Base-by-base conservation (phyloP, 2,797 vertebrate species). In the Chelon labrosus region DNA sequence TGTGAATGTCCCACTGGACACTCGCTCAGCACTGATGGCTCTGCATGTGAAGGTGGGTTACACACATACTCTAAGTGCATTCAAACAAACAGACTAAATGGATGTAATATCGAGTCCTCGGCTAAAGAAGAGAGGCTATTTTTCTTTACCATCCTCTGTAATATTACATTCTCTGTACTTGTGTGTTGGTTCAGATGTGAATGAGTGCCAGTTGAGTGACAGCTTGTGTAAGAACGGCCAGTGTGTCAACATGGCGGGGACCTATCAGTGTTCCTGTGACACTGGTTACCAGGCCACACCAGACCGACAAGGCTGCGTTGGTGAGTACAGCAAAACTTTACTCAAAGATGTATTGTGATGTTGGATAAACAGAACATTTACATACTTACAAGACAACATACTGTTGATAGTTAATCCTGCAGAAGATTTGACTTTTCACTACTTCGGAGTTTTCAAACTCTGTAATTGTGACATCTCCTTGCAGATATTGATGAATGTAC, bases 401-500 rank as follows among this genome's bases (percentile, higher is more conserved):
- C 8, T 41, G 17, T 11, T 27, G 11, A 47, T 14, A 22, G 22
- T 22, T 22, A 22, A 22, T 22, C 16, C 42, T n/a, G 8, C 19
- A 3, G 46, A 17, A 22, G 6, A 25, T 42, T 39, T 56, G 16
- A 12, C 41, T 5, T 42, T 5, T 3, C 5, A 10, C 4, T 12
- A 11, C 13, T 11, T 38, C 37, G 2, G 37, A 7, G 37, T 39
- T 39, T 39, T 12, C 11, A 2, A 39, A 10, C 38, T 44, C 19
- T 39, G 5, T 55, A 16, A 44, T 5, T 19, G 13, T 41, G 31
- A 25, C 35, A 22, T 68, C 17, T 54, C 42, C 5, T 16, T 75
- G 44, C 85, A 99, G 97, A 99, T 83, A 96, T 97, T 0, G 95
- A 98, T 0, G 97, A 99, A 78, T 99, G 97, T 60, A 95, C 92